Base-by-base conservation (phyloP, 1,140 invertebrate species). In the Lasioglossum albipes region DNA sequence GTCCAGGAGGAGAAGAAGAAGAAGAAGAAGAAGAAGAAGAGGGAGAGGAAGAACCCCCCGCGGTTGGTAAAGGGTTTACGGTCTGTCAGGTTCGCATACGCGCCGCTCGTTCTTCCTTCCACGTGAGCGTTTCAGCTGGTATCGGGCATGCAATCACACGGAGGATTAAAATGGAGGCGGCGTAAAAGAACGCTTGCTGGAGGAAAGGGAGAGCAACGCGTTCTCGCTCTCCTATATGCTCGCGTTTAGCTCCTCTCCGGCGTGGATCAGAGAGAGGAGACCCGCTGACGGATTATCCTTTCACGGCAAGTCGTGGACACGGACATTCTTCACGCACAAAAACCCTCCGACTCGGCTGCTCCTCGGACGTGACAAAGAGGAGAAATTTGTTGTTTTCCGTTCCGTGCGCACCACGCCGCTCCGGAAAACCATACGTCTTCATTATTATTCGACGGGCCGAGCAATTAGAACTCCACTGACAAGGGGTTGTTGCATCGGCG, bases 141-240 rank as follows among this genome's bases (percentile, higher is more conserved):
- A 93, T 92, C 91, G 86, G 91, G 86, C 84, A 88, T 92, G 88
- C 90, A 91, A 92, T 92, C 91, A 91, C 89, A 91, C 88, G 90
- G 88, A 88, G 91, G 92, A 92, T 92, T 93, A 93, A 92, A 87
- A 87, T 87, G 86, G 86, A 89, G 87, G 77, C 79, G 86, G 89
- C 87, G 78, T 77, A 84, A 83, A 82, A 84, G 76, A 85, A 80
- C 80, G 62, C 36, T 75, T 67, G 78, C 70, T 72, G 69, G 76
- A 68, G 83, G 82, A 85, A 84, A 77, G 81, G 76, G 79, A 79
- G 77, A 78, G 82, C 75, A 84, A 2, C 45, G 45, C 45, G 45
- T 12, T 45, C 10, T 79, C 65, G 74, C 82, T 49, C 85, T 87
- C 75, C 75, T 79, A 83, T 86, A 85, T 86, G 87, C 89, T 90